Base-by-base conservation (phyloP, 2,797 vertebrate species). In the Catharus ustulatus region DNA sequence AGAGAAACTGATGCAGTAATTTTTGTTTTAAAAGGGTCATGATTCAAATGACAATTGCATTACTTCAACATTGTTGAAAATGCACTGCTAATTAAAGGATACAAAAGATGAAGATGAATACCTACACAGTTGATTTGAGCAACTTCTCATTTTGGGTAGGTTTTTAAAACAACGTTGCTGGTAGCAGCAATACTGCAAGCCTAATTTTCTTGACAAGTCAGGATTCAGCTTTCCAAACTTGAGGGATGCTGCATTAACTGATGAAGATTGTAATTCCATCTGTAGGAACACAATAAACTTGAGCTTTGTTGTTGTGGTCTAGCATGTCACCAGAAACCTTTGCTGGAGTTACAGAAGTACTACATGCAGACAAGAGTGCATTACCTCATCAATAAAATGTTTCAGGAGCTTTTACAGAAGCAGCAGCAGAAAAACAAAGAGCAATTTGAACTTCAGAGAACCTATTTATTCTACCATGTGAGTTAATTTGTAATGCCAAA, bases 181-280 rank as follows among this genome's bases (percentile, higher is more conserved):
- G 40, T 85, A 59, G 69, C 36, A 76, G 69, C 51, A 85, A 61
- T n/a, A 59, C 48, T 43, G 34, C 30, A 78, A 78, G 48, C n/a
- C 72, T 81, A 13, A 48, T 86, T 89, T 76, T 52, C 89, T 79
- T 90, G 62, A 84, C 76, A 86, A 62, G 67, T 62, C 48, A 52
- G 62, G 79, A 91, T 73, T 95, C 82, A 91, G 38, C 69, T 94
- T 96, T 86, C 79, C n/a, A 22, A 67, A 84, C 45, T 32, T 78
- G 63, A 89, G 85, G 84, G 84, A 84, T 27, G 29, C 45, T 79
- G 59, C 77, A 84, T 73, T 93, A 93, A 94, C 91, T 93, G 91
- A 95, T 95, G 55, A 91, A 93, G 94, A 84, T 23, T 86, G 94
- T 93, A 95, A 96, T 96, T 96, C 61, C 91, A 95, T 52, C 92